Evolutionary conservation across 2,888 invertebrate species (phyloP).

Genomic region (Stenurella melanura): DNA sequence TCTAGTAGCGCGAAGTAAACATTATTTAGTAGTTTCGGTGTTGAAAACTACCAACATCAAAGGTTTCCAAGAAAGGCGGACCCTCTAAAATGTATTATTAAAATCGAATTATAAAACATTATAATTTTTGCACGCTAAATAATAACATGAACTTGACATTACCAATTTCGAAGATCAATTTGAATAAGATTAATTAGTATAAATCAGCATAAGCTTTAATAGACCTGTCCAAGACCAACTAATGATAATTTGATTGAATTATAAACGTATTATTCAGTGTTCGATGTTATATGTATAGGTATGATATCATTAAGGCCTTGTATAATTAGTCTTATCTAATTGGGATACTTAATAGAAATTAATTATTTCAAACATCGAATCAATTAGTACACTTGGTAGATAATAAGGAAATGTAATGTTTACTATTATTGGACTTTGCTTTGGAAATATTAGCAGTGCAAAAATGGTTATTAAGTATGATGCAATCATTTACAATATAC

Average conservation of each 20-base stretch:
- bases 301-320: slow-evolving; percentile 39
- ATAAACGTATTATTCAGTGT: slow-evolving; percentile 36
- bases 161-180: slow-evolving; percentile 43
- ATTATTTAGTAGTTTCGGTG: not conserved
- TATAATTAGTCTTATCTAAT: slow-evolving; percentile 30
- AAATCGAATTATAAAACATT: slow-evolving; percentile 38
- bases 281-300: slow-evolving; percentile 36
- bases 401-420: not conserved
- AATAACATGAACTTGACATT: slow-evolving; percentile 45
- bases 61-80: not conserved
- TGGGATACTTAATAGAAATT: slow-evolving; percentile 9
- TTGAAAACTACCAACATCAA: not conserved
- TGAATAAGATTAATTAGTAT: slow-evolving; percentile 45
- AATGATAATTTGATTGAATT: slow-evolving; percentile 44
- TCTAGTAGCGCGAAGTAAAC: not conserved
- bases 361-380: slow-evolving; percentile 10
- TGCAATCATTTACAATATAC: not conserved
- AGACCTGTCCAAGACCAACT: slow-evolving; percentile 30
- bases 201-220: slow-evolving; percentile 41
- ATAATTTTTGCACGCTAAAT: slow-evolving; percentile 25
- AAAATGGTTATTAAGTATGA: not conserved
- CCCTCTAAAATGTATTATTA: slow-evolving; percentile 34
- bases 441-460: not conserved
- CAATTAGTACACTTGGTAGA: not conserved
- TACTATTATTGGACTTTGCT: not conserved